Conservation (phyloP, 1,140 invertebrate species). For the Diorhabda elongata region DNA sequence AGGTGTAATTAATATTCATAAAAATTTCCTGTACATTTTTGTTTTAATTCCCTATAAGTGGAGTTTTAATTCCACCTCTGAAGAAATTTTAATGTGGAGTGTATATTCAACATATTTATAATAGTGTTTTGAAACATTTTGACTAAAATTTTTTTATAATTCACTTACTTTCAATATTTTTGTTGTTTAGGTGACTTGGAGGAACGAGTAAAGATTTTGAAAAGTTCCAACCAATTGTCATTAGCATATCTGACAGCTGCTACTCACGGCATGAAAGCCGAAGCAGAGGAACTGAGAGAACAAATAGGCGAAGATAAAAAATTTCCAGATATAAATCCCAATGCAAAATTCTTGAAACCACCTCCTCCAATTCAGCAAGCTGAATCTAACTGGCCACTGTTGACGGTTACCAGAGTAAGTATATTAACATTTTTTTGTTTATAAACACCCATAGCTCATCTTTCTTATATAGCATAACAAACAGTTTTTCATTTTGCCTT, state of each 20-base stretch:
- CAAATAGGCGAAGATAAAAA: slow-evolving; percentile 63
- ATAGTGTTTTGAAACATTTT: no score
- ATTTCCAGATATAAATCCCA: slow-evolving; percentile 70
- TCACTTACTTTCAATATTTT: not conserved
- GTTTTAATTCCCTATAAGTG: no score
- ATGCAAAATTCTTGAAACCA: slow-evolving; percentile 77
- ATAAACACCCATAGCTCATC: no score
- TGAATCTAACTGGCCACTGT: slow-evolving; percentile 93
- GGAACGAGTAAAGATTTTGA: slow-evolving; percentile 88
- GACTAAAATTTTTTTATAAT: no score
- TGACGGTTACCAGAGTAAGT: slow-evolving; percentile 75
- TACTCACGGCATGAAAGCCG: slow-evolving; percentile 85
- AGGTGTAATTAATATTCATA: no score
- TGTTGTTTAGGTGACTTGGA: slow-evolving; percentile 75
- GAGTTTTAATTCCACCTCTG: no score
- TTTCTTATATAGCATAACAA: no score
- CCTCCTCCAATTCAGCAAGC: slow-evolving; percentile 82
- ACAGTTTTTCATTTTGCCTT: no score
- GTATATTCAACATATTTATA: no score
- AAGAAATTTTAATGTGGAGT: no score
- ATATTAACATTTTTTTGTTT: not conserved
- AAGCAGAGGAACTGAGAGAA: slow-evolving; percentile 66
- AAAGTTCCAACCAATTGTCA: slow-evolving; percentile 69
- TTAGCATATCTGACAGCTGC: slow-evolving; percentile 91
- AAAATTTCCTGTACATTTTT: no score